Evolutionary conservation across 2,888 invertebrate genomes (phyloP).

Genomic region (Pegoplata infirma): DNA sequence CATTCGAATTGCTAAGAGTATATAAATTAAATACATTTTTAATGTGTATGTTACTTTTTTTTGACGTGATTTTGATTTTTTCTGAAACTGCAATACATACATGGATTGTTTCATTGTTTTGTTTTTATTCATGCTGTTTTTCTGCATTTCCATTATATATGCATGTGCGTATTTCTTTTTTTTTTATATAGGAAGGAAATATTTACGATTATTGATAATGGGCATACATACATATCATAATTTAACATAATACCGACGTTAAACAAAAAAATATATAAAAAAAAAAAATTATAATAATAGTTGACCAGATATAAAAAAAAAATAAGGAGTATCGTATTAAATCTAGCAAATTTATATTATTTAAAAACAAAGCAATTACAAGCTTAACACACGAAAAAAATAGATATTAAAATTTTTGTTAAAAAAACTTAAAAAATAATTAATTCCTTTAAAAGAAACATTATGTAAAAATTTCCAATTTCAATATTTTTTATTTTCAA

Average conservation of each 20-base stretch:
- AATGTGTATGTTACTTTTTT: conserved; percentile 18
- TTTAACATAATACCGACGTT: conserved; percentile 22
- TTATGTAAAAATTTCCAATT: too few species aligned
- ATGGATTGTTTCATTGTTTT: not conserved
- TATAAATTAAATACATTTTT: not conserved
- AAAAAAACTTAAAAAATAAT: too few species aligned
- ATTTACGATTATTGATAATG: conserved; percentile 59
- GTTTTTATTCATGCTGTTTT: conserved; percentile 27
- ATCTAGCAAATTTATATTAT: too few species aligned
- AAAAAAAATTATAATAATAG: not conserved
- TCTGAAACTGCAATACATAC: not conserved
- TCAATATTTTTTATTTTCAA: too few species aligned
- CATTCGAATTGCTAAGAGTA: not conserved
- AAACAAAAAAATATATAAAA: not conserved
- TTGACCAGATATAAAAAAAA: not conserved
- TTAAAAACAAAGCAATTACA: too few species aligned
- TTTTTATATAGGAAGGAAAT: conserved; percentile 50
- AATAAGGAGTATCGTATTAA: not conserved
- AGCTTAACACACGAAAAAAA: too few species aligned
- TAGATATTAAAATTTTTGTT: too few species aligned
- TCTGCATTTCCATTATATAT: too few species aligned
- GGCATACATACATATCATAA: conserved; percentile 36
- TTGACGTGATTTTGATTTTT: conserved; percentile 7
- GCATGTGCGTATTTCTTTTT: not conserved
- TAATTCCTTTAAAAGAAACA: too few species aligned